Base-by-base conservation (phyloP, 2,113 vertebrate genomes). In the Planiliza haematocheilus region DNA sequence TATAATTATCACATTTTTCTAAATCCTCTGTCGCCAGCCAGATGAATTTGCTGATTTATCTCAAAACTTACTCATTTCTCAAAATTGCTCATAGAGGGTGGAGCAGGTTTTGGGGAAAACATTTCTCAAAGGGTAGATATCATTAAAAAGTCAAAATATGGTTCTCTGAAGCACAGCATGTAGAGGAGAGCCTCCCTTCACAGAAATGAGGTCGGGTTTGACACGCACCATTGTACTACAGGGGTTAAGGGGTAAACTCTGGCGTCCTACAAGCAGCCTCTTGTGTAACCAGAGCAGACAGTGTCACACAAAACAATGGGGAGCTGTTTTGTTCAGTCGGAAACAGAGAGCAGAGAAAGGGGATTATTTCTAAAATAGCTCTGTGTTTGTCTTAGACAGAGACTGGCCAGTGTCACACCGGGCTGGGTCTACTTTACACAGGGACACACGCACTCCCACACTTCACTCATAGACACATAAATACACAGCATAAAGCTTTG, bases 341-440 rank as follows among this genome's bases (percentile, higher is more conserved):
- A 85, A 77, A 81, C 63, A 52, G 69, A 82, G 71, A 84, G 55
- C 72, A 77, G 83, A 75, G 82, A 74, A 72, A 72, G 30, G 63
- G 82, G 84, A 88, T 85, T 85, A 82, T 76, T 82, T 83, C 77
- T 53, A 74, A 88, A 89, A 91, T 89, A 90, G 81, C 72, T 70
- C 74, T 45, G 79, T 90, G 85, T 91, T 90, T 89, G 86, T 89
- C 70, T 90, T 86, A 82, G 76, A 74, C 74, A 57, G 83, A 72
- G 72, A 72, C 90, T 89, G 88, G 87, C 50, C 77, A 87, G 8
- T 82, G 81, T 91, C 86, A 89, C 74, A 62, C 21, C n/a, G 74
- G 45, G 69, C 81, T 77, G 77, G 71, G 68, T 72, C 63, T 52
- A 37, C 75, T 76, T 58, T 11, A 66, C 67, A 60, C 57, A 52